These are phyloP conservation scores for Himalopsyche japonica DNA, from an alignment of 2,888 invertebrate genomes.

Conservation along the genomic window DNA sequence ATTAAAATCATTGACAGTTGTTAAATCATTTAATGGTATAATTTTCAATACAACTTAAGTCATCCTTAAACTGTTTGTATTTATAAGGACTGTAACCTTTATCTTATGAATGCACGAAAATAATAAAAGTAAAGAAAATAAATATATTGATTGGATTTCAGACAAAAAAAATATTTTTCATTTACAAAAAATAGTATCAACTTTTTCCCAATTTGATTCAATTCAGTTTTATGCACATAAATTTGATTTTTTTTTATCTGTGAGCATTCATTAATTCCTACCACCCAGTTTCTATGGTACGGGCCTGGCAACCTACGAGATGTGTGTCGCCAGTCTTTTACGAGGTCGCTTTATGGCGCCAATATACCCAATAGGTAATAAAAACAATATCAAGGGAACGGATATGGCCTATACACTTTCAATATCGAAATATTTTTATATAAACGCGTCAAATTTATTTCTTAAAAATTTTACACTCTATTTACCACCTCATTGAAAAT, in stretches of 20 bases:
- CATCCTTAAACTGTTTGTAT: too few relatives aligned
- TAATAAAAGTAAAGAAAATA: too few relatives aligned
- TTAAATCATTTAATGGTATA: too few relatives aligned
- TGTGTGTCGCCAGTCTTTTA: conserved; percentile 37
- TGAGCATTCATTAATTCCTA: not conserved
- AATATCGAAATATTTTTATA: conserved; percentile 30
- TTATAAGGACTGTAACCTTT: too few relatives aligned
- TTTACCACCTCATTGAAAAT: not conserved
- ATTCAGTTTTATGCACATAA: too few relatives aligned
- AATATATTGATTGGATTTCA: too few relatives aligned
- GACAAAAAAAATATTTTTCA: too few relatives aligned
- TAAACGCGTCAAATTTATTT: not conserved
- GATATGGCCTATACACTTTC: conserved; percentile 34
- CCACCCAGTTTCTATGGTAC: not conserved
- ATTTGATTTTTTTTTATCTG: not conserved
- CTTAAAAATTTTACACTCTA: not conserved
- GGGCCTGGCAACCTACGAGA: conserved; percentile 18
- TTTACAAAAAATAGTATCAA: too few relatives aligned
- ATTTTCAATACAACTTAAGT: too few relatives aligned
- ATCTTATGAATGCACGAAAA: too few relatives aligned
- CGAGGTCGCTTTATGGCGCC: conserved; percentile 36
- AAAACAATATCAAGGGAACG: conserved; percentile 39
- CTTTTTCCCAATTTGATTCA: too few relatives aligned
- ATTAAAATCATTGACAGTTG: too few relatives aligned
- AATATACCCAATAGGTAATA: conserved; percentile 40